Conservation (phyloP, 2,888 invertebrate species). For the Melinopterus prodromus region DNA sequence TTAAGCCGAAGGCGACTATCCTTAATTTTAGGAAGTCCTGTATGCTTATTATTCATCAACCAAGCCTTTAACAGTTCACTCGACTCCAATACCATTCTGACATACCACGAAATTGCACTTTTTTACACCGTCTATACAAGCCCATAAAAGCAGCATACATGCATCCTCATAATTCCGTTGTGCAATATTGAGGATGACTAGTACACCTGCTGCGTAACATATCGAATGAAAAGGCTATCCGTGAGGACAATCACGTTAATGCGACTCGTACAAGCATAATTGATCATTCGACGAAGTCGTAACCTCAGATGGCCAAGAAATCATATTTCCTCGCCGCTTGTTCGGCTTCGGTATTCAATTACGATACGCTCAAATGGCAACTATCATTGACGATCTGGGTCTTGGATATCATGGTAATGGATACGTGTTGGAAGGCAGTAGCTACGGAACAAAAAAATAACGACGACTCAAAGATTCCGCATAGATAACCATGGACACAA, state of each 20-base stretch:
- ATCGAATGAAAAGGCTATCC: background rate
- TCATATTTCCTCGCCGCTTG: background rate
- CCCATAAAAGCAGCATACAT: background rate
- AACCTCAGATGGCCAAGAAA: background rate
- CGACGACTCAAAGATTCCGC: constrained; percentile 46
- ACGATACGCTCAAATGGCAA: background rate
- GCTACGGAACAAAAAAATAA: background rate
- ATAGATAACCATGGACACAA: constrained; percentile 52
- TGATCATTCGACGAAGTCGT: background rate
- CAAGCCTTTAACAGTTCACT: too few species aligned
- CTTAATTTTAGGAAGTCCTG: too few species aligned
- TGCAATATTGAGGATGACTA: background rate
- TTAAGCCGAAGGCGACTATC: too few species aligned
- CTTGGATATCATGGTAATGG: background rate
- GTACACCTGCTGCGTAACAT: background rate
- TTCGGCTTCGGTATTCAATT: too few species aligned
- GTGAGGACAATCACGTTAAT: background rate
- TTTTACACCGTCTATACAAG: background rate
- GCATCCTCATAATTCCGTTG: background rate
- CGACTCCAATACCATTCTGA: background rate
- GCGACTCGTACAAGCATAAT: background rate
- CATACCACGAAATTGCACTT: background rate
- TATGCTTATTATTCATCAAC: too few species aligned
- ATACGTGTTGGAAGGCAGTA: constrained; percentile 10
- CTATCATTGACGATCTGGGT: background rate